Percentiles rank a stretch among this genome's conserved stretches.
Evolutionary conservation across 2,113 vertebrate genomes (phyloP).

Genomic region (Podarcis muralis): DNA sequence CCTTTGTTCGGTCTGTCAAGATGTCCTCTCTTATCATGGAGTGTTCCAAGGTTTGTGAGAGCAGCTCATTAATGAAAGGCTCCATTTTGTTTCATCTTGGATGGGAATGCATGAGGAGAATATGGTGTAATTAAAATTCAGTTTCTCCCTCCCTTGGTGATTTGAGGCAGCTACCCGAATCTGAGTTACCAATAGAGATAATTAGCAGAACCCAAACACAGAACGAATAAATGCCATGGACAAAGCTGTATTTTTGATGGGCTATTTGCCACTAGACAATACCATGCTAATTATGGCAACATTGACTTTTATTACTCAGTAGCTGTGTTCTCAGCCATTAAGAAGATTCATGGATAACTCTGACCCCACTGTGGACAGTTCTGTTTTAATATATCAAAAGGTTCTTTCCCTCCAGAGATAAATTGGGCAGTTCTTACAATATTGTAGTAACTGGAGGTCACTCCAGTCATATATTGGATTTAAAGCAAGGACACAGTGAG

Average conservation of each 20-base stretch:
- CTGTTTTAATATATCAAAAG: conserved; percentile 51
- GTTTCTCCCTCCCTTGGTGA: conserved; percentile 40
- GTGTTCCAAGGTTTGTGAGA: not conserved
- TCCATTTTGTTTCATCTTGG: conserved; percentile 7
- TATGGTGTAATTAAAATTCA: conserved; percentile 52
- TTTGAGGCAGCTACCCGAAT: conserved; percentile 50
- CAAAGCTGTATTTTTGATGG: conserved; percentile 66
- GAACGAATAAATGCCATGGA: conserved; percentile 69
- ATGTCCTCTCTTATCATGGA: not conserved
- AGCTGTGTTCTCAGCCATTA: conserved; percentile 59
- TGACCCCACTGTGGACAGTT: conserved; percentile 48
- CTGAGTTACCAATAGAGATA: conserved; percentile 68
- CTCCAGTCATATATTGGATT: conserved; percentile 6
- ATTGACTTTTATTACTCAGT: conserved; percentile 62
- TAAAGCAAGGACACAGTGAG: accelerated
- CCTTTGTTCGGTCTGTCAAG: conserved; percentile 5
- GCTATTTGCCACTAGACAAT: conserved; percentile 65
- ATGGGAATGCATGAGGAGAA: conserved; percentile 64
- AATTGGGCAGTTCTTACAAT: conserved; percentile 27
- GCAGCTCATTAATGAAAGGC: conserved; percentile 42
- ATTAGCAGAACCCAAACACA: conserved; percentile 76
- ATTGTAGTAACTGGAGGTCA: conserved; percentile 18
- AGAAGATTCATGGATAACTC: conserved; percentile 60
- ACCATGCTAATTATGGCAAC: conserved; percentile 68
- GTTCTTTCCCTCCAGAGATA: conserved; percentile 28